Evolutionary conservation across 2,797 vertebrate species (phyloP).

Genomic region (Taeniopygia guttata): DNA sequence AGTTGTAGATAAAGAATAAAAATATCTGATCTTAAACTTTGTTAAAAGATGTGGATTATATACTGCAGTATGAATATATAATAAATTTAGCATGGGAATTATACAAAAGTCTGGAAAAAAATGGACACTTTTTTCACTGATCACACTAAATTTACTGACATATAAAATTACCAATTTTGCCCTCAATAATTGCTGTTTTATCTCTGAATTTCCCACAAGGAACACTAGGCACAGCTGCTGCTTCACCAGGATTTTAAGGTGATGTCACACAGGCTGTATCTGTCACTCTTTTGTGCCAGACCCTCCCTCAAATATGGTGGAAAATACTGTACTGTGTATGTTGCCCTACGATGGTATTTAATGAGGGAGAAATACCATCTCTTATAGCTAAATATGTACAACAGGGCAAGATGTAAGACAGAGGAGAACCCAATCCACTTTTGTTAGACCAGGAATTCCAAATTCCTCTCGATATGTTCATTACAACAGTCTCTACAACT

Average conservation of each 20-base stretch:
- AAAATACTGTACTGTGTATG: neutral
- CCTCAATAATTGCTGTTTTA: neutral
- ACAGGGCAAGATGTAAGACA: neutral
- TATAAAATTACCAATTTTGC: neutral
- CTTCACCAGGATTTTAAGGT: neutral
- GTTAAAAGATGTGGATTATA: neutral
- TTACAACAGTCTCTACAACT: neutral
- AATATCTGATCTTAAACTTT: neutral
- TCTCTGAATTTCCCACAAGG: neutral
- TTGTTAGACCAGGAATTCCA: neutral
- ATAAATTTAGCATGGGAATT: neutral
- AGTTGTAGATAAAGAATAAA: neutral
- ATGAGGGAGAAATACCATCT: neutral
- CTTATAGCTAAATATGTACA: neutral
- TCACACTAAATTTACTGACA: neutral
- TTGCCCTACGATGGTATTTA: neutral
- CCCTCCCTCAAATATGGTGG: neutral
- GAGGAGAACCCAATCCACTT: neutral
- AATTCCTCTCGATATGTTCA: neutral
- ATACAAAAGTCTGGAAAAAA: neutral
- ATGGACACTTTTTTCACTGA: neutral
- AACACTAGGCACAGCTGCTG: fast-evolving
- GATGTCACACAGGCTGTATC: neutral
- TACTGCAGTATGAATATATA: neutral
- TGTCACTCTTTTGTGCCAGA: neutral